phyloP scores from a whole-genome alignment of 2,888 invertebrate genomes.

The Andrena bucephala region DNA sequence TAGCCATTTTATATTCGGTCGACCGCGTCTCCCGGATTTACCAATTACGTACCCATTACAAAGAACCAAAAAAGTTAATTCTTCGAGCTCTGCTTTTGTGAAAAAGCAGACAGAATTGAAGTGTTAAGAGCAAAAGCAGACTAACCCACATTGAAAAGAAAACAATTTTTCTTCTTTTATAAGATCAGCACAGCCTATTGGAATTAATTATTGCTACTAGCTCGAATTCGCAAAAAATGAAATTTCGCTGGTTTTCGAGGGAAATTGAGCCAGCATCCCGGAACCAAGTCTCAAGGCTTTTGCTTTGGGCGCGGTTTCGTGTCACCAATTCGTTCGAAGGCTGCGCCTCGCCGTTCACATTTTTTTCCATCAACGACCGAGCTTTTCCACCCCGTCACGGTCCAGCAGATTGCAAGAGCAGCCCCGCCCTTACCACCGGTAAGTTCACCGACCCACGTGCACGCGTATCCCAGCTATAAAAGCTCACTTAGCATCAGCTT shows the following conservation, averaged over 20 bases:
- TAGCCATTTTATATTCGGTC: too few relatives aligned
- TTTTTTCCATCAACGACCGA: slow-evolving; percentile 35
- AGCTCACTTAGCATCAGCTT: slow-evolving; percentile 77
- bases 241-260: not conserved
- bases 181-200: too few relatives aligned
- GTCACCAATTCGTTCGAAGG: slow-evolving; percentile 35
- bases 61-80: not conserved
- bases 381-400: slow-evolving; percentile 66
- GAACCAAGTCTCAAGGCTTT: not conserved
- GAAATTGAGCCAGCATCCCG: not conserved
- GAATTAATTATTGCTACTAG: too few relatives aligned
- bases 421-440: slow-evolving; percentile 75
- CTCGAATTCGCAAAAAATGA: not conserved
- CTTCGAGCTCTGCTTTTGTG: not conserved
- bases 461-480: slow-evolving; percentile 75
- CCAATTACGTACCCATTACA: not conserved
- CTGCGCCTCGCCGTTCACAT: slow-evolving; percentile 43
- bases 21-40: too few relatives aligned
- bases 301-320: slow-evolving; percentile 54
- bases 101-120: too few relatives aligned
- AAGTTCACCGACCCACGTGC: slow-evolving; percentile 80
- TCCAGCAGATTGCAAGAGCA: slow-evolving; percentile 40
- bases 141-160: too few relatives aligned
- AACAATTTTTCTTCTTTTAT: too few relatives aligned
- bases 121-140: too few relatives aligned